These are phyloP conservation scores for Nymphicus hollandicus DNA, from an alignment of 2,113 vertebrate species.

Conservation along the genomic window DNA sequence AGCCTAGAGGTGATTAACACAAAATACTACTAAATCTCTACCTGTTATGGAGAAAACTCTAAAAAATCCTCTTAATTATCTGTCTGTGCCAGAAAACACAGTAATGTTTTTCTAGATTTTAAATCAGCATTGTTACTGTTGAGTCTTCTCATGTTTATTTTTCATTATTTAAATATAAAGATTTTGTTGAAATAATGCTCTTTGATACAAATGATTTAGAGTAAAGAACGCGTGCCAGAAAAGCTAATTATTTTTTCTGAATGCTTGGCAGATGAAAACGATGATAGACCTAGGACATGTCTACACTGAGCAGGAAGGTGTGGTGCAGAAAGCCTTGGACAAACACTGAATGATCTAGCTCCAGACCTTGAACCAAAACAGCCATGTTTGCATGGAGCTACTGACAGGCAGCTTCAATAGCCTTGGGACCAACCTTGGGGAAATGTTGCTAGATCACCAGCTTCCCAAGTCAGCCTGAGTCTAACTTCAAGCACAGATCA, in stretches of 20 bases:
- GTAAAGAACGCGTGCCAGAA: constrained; percentile 58
- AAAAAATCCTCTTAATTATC: constrained; percentile 7
- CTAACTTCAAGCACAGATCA: not conserved
- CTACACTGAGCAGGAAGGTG: constrained; percentile 53
- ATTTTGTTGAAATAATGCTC: constrained; percentile 65
- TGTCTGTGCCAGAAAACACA: not conserved
- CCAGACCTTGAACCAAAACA: not conserved
- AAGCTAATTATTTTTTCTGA: constrained; percentile 74
- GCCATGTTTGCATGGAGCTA: not conserved
- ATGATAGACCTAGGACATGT: constrained; percentile 63
- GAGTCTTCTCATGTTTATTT: constrained; percentile 37
- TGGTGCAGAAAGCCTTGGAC: constrained; percentile 47
- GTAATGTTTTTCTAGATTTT: constrained; percentile 5
- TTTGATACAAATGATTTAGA: constrained; percentile 69
- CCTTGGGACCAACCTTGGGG: not conserved
- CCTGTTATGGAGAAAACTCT: constrained; percentile 14
- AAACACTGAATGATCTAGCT: not conserved
- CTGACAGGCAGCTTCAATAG: not conserved
- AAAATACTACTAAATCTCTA: constrained; percentile 36
- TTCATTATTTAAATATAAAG: constrained; percentile 46
- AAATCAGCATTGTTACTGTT: constrained; percentile 34
- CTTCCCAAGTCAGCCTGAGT: not conserved
- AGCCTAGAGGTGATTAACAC: constrained; percentile 15
- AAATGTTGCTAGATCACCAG: not conserved
- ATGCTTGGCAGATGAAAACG: constrained; percentile 59